A percentile compares a stretch with the other conserved stretches of the same genome.
Evolutionary conservation across 37 sponge, comb jelly and placozoan species (phyloP).

Genomic region (Chondrilla cf. caribensis): DNA sequence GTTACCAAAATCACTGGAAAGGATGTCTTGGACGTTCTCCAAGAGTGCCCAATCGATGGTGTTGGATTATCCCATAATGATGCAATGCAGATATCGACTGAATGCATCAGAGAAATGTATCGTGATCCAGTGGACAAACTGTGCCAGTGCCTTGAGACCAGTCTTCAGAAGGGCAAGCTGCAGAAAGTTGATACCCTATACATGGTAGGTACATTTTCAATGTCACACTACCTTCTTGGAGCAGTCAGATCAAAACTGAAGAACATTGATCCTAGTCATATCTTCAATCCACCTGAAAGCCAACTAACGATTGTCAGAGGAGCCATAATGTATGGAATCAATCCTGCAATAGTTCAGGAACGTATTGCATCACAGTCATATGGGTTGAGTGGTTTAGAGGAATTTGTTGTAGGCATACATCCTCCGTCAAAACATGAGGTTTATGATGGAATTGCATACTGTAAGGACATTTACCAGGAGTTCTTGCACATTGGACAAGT

Average conservation of each 20-base stretch:
- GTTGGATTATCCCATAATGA: neutral
- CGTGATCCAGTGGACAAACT: neutral
- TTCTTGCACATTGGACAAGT: neutral
- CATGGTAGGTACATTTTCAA: constrained; percentile 16
- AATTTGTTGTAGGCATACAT: neutral
- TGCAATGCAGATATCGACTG: neutral
- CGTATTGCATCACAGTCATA: neutral
- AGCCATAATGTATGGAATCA: neutral
- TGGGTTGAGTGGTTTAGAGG: neutral
- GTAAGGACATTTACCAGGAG: neutral
- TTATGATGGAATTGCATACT: neutral
- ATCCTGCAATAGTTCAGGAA: neutral
- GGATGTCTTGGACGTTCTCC: neutral
- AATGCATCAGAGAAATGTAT: neutral
- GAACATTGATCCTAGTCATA: neutral
- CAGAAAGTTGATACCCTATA: neutral
- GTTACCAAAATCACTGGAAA: neutral
- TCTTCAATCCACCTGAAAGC: constrained; percentile 5
- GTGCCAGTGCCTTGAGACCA: neutral
- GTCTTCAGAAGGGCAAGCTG: neutral
- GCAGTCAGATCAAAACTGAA: neutral
- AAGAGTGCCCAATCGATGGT: neutral
- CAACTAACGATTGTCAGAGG: neutral
- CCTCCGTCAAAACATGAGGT: neutral
- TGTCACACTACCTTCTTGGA: neutral